Evolutionary conservation across 2,888 invertebrate species (phyloP).

Genomic region (Pecten maximus): DNA sequence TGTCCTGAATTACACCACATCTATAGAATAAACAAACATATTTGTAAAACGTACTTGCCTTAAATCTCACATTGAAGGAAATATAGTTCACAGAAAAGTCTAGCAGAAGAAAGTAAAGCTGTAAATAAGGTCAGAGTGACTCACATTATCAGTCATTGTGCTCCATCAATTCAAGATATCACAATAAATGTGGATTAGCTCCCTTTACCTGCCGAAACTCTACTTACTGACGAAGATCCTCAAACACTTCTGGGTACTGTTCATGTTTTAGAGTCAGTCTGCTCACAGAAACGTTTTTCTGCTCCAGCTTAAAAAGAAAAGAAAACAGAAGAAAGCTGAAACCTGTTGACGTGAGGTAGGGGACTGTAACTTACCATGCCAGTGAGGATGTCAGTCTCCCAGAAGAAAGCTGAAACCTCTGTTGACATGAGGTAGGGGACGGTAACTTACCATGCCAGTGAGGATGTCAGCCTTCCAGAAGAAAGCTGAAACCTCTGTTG

Average conservation of each 20-base stretch:
- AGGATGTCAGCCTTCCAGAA: constrained; percentile 78
- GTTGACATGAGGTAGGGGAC: constrained; percentile 74
- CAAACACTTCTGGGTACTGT: constrained; percentile 49
- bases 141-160: too few relatives aligned
- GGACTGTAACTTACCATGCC: constrained; percentile 72
- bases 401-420: constrained; percentile 75
- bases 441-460: constrained; percentile 68
- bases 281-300: not conserved
- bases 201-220: not conserved
- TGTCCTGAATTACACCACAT: constrained; percentile 45
- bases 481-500: constrained; percentile 73
- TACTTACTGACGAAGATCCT: constrained; percentile 50
- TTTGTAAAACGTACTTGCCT: not conserved
- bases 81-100: too few relatives aligned
- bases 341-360: constrained; percentile 73
- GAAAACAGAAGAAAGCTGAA: constrained; percentile 73
- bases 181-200: not conserved
- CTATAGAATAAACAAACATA: constrained; percentile 35
- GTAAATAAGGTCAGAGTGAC: too few relatives aligned
- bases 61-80: too few relatives aligned
- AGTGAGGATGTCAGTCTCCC: constrained; percentile 75
- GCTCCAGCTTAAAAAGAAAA: constrained; percentile 50
- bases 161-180: too few relatives aligned
- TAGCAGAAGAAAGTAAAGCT: too few relatives aligned
- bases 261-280: constrained; percentile 34